Percentiles rank a stretch among this genome's conserved stretches.
Conservation (phyloP, 2,113 vertebrate genomes). For the Toxotes jaculatrix region DNA sequence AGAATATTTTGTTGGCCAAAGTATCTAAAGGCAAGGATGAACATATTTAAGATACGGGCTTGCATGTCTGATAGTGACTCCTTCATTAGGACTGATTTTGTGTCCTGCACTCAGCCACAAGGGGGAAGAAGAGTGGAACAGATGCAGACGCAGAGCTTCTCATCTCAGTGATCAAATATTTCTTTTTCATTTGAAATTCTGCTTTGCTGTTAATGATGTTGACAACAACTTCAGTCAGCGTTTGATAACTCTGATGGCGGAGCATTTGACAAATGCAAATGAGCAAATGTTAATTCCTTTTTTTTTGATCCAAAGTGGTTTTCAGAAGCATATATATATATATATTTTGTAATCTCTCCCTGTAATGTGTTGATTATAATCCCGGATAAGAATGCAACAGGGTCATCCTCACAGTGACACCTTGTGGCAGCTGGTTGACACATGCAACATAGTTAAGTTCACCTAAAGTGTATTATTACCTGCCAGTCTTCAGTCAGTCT, state of each 20-base stretch:
- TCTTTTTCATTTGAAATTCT: constrained; percentile 71
- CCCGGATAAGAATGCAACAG: background rate
- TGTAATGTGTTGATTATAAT: constrained; percentile 23
- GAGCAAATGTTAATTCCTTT: constrained; percentile 57
- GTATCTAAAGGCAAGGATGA: constrained; percentile 15
- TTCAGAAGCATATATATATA: constrained; percentile 6
- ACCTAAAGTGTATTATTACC: background rate
- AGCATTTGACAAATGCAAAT: constrained; percentile 64
- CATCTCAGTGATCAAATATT: constrained; percentile 75
- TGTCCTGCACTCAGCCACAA: constrained; percentile 63
- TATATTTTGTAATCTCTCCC: constrained; percentile 3
- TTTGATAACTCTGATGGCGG: constrained; percentile 57
- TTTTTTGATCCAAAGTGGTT: constrained; percentile 39
- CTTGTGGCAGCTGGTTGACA: constrained; percentile 51
- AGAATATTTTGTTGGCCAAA: background rate
- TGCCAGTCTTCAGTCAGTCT: background rate
- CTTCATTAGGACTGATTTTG: constrained; percentile 38
- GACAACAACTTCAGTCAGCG: constrained; percentile 66
- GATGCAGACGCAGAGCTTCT: constrained; percentile 55
- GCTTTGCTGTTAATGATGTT: constrained; percentile 77
- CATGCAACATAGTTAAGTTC: background rate
- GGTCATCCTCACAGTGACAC: constrained; percentile 58
- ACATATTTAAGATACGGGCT: constrained; percentile 8
- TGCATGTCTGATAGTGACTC: constrained; percentile 11
- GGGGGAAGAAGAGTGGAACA: constrained; percentile 64